Percentiles rank a stretch among this genome's conserved stretches.
Evolutionary conservation across 2,113 vertebrate genomes (phyloP).

Genomic region (Tetrax tetrax): DNA sequence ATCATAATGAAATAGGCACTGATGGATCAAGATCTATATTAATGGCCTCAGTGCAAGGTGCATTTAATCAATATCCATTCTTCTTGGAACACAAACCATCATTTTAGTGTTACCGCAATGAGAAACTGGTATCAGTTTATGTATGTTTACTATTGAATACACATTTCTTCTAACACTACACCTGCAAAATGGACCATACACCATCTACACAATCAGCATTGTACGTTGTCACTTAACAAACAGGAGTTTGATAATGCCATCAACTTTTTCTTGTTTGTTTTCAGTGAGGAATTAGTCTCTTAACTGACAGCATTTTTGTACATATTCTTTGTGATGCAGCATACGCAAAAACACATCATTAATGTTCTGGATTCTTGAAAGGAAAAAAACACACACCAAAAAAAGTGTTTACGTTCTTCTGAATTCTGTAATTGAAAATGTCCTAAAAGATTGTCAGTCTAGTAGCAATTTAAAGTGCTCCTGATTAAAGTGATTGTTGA

Average conservation of each 20-base stretch:
- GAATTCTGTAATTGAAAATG: background rate
- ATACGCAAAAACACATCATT: background rate
- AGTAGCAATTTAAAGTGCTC: background rate
- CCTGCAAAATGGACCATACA: background rate
- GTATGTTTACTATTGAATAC: background rate
- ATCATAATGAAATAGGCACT: background rate
- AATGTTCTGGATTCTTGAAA: background rate
- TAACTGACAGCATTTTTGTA: background rate
- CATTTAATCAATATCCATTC: background rate
- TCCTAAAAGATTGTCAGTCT: background rate
- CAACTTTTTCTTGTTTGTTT: background rate
- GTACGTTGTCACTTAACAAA: background rate
- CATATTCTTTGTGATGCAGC: rapidly evolving
- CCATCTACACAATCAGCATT: background rate
- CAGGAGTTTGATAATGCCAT: background rate
- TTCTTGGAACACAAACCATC: background rate
- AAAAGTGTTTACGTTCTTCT: background rate
- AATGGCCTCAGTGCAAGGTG: background rate
- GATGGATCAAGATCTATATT: background rate
- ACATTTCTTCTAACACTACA: background rate
- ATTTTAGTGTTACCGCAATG: background rate
- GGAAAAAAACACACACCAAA: background rate
- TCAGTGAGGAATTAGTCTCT: background rate
- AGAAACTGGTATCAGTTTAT: background rate
- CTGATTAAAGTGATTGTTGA: background rate